Conservation (phyloP, 2,888 invertebrate species). For the Drosophila siamana region DNA sequence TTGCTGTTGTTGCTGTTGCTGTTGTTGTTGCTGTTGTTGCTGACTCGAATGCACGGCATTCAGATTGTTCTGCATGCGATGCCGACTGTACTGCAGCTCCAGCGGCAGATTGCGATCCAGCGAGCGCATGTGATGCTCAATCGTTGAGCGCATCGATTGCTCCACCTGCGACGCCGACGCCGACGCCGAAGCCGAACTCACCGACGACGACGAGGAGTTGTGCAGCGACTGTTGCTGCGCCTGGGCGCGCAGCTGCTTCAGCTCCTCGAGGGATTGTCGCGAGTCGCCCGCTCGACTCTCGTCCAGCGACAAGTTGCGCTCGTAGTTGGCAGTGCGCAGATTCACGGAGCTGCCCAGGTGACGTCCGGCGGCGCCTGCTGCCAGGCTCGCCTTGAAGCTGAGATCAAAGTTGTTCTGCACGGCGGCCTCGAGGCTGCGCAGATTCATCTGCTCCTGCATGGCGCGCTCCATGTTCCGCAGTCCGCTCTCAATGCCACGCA, state of each 20-base stretch:
- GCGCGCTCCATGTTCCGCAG: slow-evolving; percentile 85
- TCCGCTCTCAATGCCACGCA: slow-evolving; percentile 85
- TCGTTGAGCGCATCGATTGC: slow-evolving; percentile 83
- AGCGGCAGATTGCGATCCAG: slow-evolving; percentile 85
- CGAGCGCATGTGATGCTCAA: slow-evolving; percentile 85
- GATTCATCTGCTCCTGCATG: slow-evolving; percentile 85
- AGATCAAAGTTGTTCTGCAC: slow-evolving; percentile 80
- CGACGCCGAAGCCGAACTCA: slow-evolving; percentile 40
- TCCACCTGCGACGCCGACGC: slow-evolving; percentile 70
- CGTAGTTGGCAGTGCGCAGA: slow-evolving; percentile 75
- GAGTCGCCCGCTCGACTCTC: slow-evolving; percentile 77
- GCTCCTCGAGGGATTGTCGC: slow-evolving; percentile 82
- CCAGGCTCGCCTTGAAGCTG: slow-evolving; percentile 78
- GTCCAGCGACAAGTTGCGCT: slow-evolving; percentile 83
- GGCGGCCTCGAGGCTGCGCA: slow-evolving; percentile 83
- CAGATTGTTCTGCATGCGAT: slow-evolving; percentile 81
- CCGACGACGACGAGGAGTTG: slow-evolving; percentile 64
- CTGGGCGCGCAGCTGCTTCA: slow-evolving; percentile 82
- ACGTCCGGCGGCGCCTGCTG: slow-evolving; percentile 58
- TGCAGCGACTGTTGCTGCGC: slow-evolving; percentile 80
- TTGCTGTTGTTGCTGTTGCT: slow-evolving; percentile 40
- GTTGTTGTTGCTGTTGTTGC: slow-evolving; percentile 26
- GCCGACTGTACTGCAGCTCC: slow-evolving; percentile 85
- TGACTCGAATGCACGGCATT: slow-evolving; percentile 41
- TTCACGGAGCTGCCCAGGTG: slow-evolving; percentile 76